A percentile compares a stretch with the other conserved stretches of the same genome.
Conservation (phyloP, 2,113 vertebrate genomes). For the Anhinga rufa region DNA sequence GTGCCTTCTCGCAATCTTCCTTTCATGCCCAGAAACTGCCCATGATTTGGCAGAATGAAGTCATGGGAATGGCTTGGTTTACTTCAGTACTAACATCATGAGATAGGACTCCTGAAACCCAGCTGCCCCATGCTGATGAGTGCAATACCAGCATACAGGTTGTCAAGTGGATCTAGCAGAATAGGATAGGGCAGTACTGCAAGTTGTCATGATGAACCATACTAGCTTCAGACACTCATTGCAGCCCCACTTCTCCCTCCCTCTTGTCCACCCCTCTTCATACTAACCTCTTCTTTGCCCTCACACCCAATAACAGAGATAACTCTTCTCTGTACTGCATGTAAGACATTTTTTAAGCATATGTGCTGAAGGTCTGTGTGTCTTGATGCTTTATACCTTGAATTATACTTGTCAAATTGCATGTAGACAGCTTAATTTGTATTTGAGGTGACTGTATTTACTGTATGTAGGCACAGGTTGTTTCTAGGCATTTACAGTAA, state of each 20-base stretch:
- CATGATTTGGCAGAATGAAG: background rate
- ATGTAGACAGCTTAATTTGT: background rate
- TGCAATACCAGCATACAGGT: background rate
- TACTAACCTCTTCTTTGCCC: background rate
- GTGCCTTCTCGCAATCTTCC: background rate
- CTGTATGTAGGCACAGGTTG: background rate
- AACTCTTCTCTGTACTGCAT: background rate
- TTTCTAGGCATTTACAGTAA: background rate
- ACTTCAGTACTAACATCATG: background rate
- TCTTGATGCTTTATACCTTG: background rate
- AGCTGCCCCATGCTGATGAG: background rate
- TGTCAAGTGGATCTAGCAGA: background rate
- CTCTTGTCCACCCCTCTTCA: background rate
- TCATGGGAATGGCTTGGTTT: background rate
- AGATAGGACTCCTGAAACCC: background rate
- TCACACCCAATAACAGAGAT: background rate
- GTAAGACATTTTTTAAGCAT: background rate
- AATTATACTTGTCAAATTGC: background rate
- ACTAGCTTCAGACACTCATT: background rate
- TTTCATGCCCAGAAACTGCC: background rate
- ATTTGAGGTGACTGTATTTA: background rate
- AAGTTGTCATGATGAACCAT: background rate
- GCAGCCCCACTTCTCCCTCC: background rate
- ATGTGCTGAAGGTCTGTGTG: background rate
- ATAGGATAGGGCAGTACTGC: background rate